Evolutionary conservation across 2,888 invertebrate species (phyloP), one percentile per base, ranked within the genome.

Genomic region (Apamea sordens): DNA sequence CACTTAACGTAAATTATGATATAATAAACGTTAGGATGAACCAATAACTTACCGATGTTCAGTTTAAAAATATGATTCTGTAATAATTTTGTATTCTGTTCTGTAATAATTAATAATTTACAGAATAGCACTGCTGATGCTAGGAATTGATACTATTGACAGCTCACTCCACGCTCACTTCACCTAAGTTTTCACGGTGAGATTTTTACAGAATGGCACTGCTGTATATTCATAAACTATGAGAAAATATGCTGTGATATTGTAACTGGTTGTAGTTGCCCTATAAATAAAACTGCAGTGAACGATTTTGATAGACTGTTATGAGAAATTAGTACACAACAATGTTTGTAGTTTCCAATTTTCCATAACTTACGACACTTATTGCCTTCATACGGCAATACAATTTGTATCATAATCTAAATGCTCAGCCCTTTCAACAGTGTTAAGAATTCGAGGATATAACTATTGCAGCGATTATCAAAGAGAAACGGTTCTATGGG

Each of bases 401-500:
- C n/a, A 59, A n/a, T 59, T 59, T 59, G 56, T 59, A 59, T 24
- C 24, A 56, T n/a, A n/a, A 59, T 59, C 11, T 59, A n/a, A 13
- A 59, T 32, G 3, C 0, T 53, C 7, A 56, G 0, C n/a, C 28
- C 8, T 44, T 56, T 1, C 10, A 61, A 5, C 5, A 44, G n/a
- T n/a, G 6, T 63, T 63, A 11, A 15, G 0, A 56, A 77, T 56
- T 53, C 32, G 32, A 77, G 24, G 56, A 69, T 59, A 59, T 18
- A 79, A 44, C 5, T 4, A 7, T 36, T 63, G 10, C 47, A 5
- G 13, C 5, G 8, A 82, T 63, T 44, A 73, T 32, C 21, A 21
- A 68, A 78, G 76, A 68, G 71, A 79, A 86, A 79, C 53, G 41
- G 0, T 56, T 68, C 64, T 74, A 84, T 76, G 73, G 73, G 71